Evolutionary conservation across 2,888 invertebrate species (phyloP).

Genomic region (Dolichomitus sp.): DNA sequence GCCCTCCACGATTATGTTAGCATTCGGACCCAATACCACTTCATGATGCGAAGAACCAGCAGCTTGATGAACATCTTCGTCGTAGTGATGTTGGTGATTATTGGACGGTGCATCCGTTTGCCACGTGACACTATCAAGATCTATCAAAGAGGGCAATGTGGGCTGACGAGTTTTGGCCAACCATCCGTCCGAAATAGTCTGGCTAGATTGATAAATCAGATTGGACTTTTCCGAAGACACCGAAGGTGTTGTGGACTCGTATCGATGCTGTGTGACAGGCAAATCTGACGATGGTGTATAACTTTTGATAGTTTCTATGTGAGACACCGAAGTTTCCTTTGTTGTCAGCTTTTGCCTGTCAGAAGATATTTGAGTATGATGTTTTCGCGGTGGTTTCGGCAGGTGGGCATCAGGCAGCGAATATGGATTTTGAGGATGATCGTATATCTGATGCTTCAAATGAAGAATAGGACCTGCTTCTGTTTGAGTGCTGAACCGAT

Average conservation of each 20-base stretch:
- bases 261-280: constrained; percentile 56
- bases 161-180: constrained; percentile 45
- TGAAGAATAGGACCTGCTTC: constrained; percentile 79
- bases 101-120: constrained; percentile 72
- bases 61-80: constrained; percentile 73
- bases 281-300: constrained; percentile 60
- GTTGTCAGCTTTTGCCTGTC: constrained; percentile 14
- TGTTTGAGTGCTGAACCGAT: constrained; percentile 76
- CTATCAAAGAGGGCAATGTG: constrained; percentile 21
- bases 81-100: constrained; percentile 68
- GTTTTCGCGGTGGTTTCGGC: constrained; percentile 36
- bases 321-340: constrained; percentile 59
- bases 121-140: constrained; percentile 79
- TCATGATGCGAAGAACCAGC: constrained; percentile 78
- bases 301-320: constrained; percentile 73
- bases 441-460: constrained; percentile 69
- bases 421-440: constrained; percentile 66
- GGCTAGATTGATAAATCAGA: constrained; percentile 89
- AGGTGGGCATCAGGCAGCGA: constrained; percentile 58
- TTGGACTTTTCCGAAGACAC: constrained; percentile 89
- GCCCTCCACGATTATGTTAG: constrained; percentile 80
- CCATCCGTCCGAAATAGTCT: constrained; percentile 77
- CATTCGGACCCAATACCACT: constrained; percentile 77
- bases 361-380: constrained; percentile 5
- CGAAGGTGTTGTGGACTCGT: constrained; percentile 75